Evolutionary conservation across 2,113 vertebrate genomes (phyloP).

Genomic region (Malurus elegans): DNA sequence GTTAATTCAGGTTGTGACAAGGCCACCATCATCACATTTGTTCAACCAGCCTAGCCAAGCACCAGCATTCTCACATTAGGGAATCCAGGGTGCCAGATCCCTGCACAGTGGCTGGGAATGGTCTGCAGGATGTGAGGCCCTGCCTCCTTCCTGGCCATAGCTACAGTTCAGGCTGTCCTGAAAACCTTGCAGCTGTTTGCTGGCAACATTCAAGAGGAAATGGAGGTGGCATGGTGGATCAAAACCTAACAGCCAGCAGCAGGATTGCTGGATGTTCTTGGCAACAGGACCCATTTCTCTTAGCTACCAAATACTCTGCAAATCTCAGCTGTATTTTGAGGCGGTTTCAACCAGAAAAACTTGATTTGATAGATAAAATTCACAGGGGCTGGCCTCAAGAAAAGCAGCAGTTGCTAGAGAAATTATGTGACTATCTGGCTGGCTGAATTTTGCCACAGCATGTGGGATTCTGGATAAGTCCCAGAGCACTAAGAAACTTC

Average conservation of each 20-base stretch:
- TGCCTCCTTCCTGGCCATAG: not conserved
- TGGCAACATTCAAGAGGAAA: not conserved
- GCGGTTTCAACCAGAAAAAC: not conserved
- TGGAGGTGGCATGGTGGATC: not conserved
- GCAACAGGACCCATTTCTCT: not conserved
- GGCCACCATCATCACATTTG: not conserved
- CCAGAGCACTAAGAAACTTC: not conserved
- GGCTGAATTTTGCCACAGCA: not conserved
- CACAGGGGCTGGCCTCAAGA: not conserved
- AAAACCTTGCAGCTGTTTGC: not conserved
- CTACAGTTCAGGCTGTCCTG: not conserved
- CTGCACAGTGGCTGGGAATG: not conserved
- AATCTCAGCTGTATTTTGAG: not conserved
- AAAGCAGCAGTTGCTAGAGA: not conserved
- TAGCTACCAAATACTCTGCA: not conserved
- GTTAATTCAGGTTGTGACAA: not conserved
- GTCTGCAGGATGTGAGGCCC: rapidly evolving
- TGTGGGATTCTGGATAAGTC: not conserved
- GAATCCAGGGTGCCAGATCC: not conserved
- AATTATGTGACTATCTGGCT: not conserved
- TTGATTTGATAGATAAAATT: not conserved
- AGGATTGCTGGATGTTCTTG: not conserved
- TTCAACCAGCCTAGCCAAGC: not conserved
- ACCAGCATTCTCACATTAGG: not conserved
- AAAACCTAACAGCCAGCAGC: not conserved